Percentiles rank a stretch among this genome's conserved stretches.
These are phyloP conservation scores for Merluccius polli DNA, from an alignment of 2,797 vertebrate genomes.

Conservation along the genomic window DNA sequence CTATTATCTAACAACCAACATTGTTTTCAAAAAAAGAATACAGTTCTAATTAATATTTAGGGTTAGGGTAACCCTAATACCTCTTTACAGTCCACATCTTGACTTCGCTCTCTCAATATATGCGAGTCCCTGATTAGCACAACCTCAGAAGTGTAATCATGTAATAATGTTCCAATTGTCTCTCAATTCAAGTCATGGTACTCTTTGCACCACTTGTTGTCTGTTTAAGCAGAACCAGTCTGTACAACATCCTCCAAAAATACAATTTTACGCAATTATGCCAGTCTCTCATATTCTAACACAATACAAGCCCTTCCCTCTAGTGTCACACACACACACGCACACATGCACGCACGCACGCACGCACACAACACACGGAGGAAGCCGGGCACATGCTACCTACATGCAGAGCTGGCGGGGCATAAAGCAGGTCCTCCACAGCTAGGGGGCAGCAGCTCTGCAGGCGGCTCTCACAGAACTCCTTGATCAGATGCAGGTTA, in stretches of 20 bases:
- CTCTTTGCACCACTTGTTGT: too few species aligned
- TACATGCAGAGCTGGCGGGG: constrained; percentile 79
- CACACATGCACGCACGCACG: neutral
- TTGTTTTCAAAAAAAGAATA: too few species aligned
- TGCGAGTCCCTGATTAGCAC: neutral
- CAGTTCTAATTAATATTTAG: too few species aligned
- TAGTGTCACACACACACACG: neutral
- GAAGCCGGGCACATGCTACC: constrained; percentile 10
- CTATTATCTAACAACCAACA: too few species aligned
- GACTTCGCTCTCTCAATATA: neutral
- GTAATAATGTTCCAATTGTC: neutral
- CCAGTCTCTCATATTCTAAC: too few species aligned
- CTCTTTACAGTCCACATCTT: neutral
- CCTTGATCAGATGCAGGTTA: constrained; percentile 85
- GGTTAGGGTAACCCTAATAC: too few species aligned
- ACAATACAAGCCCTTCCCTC: too few species aligned
- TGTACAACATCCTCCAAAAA: too few species aligned
- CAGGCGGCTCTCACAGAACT: constrained; percentile 77
- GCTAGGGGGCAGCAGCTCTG: constrained; percentile 80
- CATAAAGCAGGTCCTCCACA: constrained; percentile 86
- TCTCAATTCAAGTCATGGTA: too few species aligned
- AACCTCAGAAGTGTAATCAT: neutral
- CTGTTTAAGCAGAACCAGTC: too few species aligned
- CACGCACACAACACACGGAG: neutral
- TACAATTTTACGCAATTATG: too few species aligned